Base-by-base conservation (phyloP, 2,888 invertebrate species). In the Deilephila elpenor region DNA sequence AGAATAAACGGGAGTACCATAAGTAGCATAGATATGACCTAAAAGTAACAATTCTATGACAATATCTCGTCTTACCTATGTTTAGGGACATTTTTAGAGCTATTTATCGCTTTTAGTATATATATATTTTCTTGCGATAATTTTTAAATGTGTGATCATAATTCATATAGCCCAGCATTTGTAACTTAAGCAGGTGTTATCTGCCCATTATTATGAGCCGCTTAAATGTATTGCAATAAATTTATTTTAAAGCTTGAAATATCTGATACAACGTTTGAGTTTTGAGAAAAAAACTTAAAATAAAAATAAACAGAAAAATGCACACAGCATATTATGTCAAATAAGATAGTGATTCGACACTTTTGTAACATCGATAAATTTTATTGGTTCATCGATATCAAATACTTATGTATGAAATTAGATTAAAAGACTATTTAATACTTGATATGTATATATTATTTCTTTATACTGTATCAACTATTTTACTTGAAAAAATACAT, bases 21-120 rank as follows among this genome's bases (percentile, higher is more conserved):
- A 80, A 93, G 91, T 80, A 92, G 81, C 89, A 93, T 79, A 81
- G 94, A 89, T 83, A 93, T 85, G 81, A 93, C 93, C 93, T 93
- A 93, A 90, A 93, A 93, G 86, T 86, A 92, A 93, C 86, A 85
- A 88, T 81, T 80, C 79, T 34, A 73, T 70, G 70, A 61, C 60
- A 70, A 70, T 17, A 73, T 76, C 73, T 73, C 61, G 53, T 44
- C 78, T 75, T 77, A 75, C 76, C 80, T 79, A 78, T 74, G 19
- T 64, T 25, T 8, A n/a, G 25, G 19, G 32, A 56, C 56, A 72
- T 72, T 34, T 44, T 53, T 72, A 20, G n/a, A 5, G 32, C 20
- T n/a, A 53, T 62, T 17, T 51, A 44, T 29, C 44, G 1, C 6
- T 20, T 11, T 14, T 14, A 3, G n/a, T 56, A 56, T 19, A 56